phyloP scores from a whole-genome alignment of 37 sponge, comb jelly and placozoan species.

The Oopsacas minuta region DNA sequence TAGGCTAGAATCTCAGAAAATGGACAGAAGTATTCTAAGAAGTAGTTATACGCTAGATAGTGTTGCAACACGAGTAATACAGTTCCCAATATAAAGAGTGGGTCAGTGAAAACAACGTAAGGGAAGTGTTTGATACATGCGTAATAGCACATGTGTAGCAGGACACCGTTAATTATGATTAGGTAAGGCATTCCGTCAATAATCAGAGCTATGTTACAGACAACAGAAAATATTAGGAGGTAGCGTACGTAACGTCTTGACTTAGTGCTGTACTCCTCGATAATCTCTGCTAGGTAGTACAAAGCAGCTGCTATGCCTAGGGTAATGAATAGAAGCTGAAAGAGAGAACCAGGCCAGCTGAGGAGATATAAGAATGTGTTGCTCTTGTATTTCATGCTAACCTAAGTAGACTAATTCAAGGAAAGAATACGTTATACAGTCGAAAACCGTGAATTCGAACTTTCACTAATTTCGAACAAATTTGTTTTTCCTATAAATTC shows the following conservation, averaged over 20 bases:
- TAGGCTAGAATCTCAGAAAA: not conserved
- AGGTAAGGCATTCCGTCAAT: not conserved
- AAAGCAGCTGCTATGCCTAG: conserved; percentile 4
- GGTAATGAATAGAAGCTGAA: not conserved
- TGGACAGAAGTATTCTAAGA: not conserved
- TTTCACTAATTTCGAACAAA: too few relatives aligned
- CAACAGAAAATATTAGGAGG: not conserved
- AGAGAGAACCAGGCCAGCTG: conserved; percentile 12
- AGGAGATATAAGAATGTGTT: not conserved
- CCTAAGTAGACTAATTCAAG: too few relatives aligned
- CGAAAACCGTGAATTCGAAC: too few relatives aligned
- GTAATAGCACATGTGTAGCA: conserved; percentile 1
- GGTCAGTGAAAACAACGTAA: not conserved
- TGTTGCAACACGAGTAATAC: not conserved
- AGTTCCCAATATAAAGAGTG: not conserved
- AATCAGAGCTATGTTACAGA: not conserved
- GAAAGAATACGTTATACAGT: too few relatives aligned
- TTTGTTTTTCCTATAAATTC: too few relatives aligned
- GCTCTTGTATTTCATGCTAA: not conserved
- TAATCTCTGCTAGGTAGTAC: not conserved
- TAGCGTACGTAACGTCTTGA: not conserved
- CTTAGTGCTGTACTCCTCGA: conserved; percentile 14
- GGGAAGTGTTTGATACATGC: not conserved
- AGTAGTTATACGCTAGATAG: not conserved
- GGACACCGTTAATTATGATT: not conserved